Percentiles rank a stretch among this genome's conserved stretches.
Evolutionary conservation across 1,140 invertebrate species (phyloP).

Genomic region (Drosophila burlai): DNA sequence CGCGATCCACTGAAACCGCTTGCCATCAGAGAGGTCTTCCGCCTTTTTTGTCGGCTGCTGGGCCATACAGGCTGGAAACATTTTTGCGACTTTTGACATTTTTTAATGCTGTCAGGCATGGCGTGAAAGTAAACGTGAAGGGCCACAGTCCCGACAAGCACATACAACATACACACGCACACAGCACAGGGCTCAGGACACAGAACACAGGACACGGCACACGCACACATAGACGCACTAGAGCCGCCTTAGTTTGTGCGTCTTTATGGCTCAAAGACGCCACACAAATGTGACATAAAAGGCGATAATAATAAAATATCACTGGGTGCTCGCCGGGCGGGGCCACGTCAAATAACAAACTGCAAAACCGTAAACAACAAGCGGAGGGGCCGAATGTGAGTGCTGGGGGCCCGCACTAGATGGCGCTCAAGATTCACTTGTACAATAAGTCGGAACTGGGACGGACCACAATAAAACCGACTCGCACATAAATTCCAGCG

Average conservation of each 20-base stretch:
- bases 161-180: conserved; percentile 7
- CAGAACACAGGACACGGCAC: neutral
- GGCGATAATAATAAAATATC: conserved; percentile 83
- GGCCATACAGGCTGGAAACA: conserved; percentile 62
- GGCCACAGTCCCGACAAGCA: conserved; percentile 38
- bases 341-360: conserved; percentile 69
- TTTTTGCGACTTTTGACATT: conserved; percentile 83
- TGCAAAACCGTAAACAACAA: conserved; percentile 81
- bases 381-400: conserved; percentile 15
- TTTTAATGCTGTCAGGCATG: conserved; percentile 79
- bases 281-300: conserved; percentile 83
- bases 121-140: conserved; percentile 76
- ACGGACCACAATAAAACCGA: conserved; percentile 52
- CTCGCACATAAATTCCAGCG: conserved; percentile 60
- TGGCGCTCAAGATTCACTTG: conserved; percentile 78
- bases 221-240: conserved; percentile 16
- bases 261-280: conserved; percentile 80
- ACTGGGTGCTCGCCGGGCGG: conserved; percentile 31
- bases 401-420: conserved; percentile 44
- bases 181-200: neutral
- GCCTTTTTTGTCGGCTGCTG: conserved; percentile 17
- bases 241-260: conserved; percentile 78
- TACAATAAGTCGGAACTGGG: conserved; percentile 28
- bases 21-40: conserved; percentile 17
- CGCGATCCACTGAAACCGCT: neutral